phyloP scores from a whole-genome alignment of 2,888 invertebrate species.

The Trisateles emortualis region DNA sequence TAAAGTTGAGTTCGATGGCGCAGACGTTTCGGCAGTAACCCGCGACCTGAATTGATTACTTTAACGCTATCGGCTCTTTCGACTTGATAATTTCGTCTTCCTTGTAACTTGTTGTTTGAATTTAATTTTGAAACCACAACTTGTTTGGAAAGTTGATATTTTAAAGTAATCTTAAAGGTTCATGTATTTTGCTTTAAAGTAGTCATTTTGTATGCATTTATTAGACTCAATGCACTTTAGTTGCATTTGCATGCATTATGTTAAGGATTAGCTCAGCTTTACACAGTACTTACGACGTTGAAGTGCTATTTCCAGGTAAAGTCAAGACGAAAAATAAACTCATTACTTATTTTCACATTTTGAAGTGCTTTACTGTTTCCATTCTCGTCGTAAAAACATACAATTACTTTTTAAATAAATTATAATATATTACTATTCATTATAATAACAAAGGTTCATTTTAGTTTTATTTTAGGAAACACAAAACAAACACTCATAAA shows the following conservation, averaged over 20 bases:
- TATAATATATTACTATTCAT: conserved; percentile 20
- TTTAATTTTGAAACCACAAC: conserved; percentile 29
- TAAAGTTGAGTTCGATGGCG: conserved; percentile 70
- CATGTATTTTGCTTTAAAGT: not conserved
- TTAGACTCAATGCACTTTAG: not conserved
- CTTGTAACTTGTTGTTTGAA: conserved; percentile 42
- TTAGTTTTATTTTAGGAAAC: conserved; percentile 30
- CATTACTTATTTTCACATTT: not conserved
- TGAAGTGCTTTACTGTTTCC: not conserved
- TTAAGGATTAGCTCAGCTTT: not conserved
- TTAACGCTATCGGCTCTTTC: conserved; percentile 54
- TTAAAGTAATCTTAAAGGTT: conserved; percentile 7
- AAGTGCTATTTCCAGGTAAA: not conserved
- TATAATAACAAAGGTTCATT: conserved; percentile 21
- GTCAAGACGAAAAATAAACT: not conserved
- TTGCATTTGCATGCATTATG: not conserved
- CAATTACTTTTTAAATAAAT: conserved; percentile 17
- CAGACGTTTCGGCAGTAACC: conserved; percentile 61
- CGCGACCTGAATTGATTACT: conserved; percentile 66
- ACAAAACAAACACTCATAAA: conserved; percentile 16
- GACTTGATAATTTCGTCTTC: conserved; percentile 42
- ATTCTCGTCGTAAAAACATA: not conserved
- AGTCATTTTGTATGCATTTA: not conserved
- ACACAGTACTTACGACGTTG: not conserved
- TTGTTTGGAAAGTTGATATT: conserved; percentile 32